Evolutionary conservation across 1,140 invertebrate genomes (phyloP).

Genomic region (Caenorhabditis briggsae): DNA sequence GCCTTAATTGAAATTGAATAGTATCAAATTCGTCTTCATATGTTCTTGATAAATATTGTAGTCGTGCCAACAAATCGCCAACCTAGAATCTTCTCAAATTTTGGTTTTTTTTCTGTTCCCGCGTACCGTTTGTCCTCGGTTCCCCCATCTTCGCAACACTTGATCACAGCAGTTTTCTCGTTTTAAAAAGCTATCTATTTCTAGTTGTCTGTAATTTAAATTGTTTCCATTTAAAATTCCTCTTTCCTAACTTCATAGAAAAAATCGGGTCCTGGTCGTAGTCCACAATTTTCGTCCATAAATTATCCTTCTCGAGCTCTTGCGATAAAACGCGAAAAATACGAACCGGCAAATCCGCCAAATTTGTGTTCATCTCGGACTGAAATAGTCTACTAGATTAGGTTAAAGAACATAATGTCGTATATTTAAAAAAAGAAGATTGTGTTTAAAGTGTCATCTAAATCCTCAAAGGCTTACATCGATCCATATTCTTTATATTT

Average conservation of each 20-base stretch:
- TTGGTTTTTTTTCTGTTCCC: not conserved
- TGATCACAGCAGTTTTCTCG: conserved; percentile 68
- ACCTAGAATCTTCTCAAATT: not conserved
- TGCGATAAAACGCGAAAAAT: conserved; percentile 66
- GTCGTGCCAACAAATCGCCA: conserved; percentile 55
- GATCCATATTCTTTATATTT: not conserved
- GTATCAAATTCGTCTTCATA: conserved; percentile 68
- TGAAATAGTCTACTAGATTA: conserved; percentile 62
- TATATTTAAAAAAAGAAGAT: conserved; percentile 46
- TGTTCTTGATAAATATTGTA: conserved; percentile 59
- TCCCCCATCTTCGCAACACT: conserved; percentile 71
- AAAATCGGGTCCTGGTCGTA: conserved; percentile 66
- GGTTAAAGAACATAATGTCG: too few species aligned
- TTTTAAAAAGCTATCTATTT: conserved; percentile 68
- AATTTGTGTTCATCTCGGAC: conserved; percentile 70
- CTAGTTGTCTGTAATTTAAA: conserved; percentile 64
- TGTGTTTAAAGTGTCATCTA: conserved; percentile 24
- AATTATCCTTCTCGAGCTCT: conserved; percentile 65
- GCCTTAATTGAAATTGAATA: conserved; percentile 71
- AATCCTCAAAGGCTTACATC: not conserved
- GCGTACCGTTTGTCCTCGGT: conserved; percentile 75
- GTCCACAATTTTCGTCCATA: conserved; percentile 71
- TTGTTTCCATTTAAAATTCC: conserved; percentile 32
- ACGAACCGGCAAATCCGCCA: conserved; percentile 71
- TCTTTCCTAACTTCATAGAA: conserved; percentile 69